Conservation (phyloP, 2,797 vertebrate genomes). For the Melanotaenia boesemani region DNA sequence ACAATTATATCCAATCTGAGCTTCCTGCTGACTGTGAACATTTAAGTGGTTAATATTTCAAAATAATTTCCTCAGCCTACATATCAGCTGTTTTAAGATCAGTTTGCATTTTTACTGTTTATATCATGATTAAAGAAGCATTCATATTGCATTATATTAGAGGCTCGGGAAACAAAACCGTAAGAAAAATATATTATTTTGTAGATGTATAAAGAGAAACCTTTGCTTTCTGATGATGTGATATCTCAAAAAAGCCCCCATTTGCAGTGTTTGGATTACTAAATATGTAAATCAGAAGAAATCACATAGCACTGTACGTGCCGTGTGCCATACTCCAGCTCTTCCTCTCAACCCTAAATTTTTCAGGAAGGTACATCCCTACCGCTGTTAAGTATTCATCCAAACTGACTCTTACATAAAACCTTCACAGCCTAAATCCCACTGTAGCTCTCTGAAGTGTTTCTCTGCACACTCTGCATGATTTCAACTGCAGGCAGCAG, state of each 20-base stretch:
- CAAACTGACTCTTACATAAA: constrained; percentile 15
- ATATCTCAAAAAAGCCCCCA: neutral
- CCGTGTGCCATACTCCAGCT: constrained; percentile 1
- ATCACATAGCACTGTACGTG: neutral
- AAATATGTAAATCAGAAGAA: neutral
- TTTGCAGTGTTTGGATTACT: neutral
- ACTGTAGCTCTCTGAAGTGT: neutral
- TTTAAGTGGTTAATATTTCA: constrained; percentile 9
- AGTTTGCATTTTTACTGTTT: too few species aligned
- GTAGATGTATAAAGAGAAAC: neutral
- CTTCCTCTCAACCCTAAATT: neutral
- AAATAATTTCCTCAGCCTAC: neutral
- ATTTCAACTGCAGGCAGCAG: constrained; percentile 5
- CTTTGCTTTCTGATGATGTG: neutral
- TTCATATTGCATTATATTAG: neutral
- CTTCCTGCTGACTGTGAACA: neutral
- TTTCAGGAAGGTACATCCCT: constrained; percentile 6
- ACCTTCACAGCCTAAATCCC: neutral
- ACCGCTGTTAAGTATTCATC: constrained; percentile 23
- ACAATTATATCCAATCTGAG: constrained; percentile 29
- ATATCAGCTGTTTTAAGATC: neutral
- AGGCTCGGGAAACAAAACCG: neutral
- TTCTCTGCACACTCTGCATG: constrained; percentile 10
- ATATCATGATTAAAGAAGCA: neutral
- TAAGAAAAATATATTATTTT: neutral